These are phyloP conservation scores for Hippopotamyrus pictus DNA, from an alignment of 2,797 vertebrate species.

Conservation along the genomic window DNA sequence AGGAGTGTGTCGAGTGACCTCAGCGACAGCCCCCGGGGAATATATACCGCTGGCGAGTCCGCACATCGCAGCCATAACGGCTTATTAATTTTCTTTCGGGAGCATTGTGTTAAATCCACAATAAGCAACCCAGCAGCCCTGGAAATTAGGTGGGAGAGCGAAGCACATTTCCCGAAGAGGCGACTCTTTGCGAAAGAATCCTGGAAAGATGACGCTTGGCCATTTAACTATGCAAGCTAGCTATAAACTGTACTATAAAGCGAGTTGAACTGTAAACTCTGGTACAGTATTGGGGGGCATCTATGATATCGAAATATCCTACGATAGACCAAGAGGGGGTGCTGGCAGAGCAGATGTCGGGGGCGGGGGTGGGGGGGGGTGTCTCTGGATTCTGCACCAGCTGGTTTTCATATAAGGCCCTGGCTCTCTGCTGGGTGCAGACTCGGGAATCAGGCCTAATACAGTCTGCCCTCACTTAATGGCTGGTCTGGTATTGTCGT, in stretches of 20 bases:
- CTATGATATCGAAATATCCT: background rate
- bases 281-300: background rate
- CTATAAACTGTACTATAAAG: background rate
- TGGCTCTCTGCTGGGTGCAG: constrained; percentile 61
- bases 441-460: constrained; percentile 63
- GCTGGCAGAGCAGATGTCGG: background rate
- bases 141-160: constrained; percentile 45
- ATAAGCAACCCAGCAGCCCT: constrained; percentile 40
- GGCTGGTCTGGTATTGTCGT: constrained; percentile 67
- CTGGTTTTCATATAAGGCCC: constrained; percentile 67
- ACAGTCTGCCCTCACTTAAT: constrained; percentile 59
- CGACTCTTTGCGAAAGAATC: background rate
- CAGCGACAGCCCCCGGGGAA: constrained; percentile 64
- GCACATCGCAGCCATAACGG: constrained; percentile 58
- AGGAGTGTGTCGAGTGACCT: constrained; percentile 79
- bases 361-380: background rate
- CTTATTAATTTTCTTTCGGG: constrained; percentile 66
- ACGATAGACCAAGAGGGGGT: background rate
- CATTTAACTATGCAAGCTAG: background rate
- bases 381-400: constrained; percentile 48
- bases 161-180: background rate
- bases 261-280: background rate
- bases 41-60: constrained; percentile 54
- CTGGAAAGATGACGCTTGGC: background rate
- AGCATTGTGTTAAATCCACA: constrained; percentile 49